These are phyloP conservation scores for Vidua macroura DNA, from an alignment of 2,113 vertebrate genomes.

Conservation along the genomic window DNA sequence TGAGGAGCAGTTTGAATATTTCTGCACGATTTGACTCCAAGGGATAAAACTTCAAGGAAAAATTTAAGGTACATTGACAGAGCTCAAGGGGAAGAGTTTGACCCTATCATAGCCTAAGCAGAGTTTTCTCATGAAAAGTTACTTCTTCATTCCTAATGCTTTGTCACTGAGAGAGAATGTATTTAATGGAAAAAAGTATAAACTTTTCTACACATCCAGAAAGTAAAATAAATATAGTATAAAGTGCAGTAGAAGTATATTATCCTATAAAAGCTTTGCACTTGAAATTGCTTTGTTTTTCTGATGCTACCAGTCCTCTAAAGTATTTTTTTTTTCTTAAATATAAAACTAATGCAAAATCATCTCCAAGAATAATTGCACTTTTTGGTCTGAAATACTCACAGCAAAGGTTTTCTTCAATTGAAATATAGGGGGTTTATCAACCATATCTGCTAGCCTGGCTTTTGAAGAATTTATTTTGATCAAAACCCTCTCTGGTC, in stretches of 20 bases:
- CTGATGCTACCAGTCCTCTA: neutral
- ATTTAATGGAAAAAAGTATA: neutral
- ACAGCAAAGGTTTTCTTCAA: neutral
- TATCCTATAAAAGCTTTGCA: neutral
- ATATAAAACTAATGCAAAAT: neutral
- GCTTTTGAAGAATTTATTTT: neutral
- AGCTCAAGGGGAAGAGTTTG: neutral
- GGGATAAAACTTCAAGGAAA: neutral
- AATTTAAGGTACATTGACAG: neutral
- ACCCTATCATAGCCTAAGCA: neutral
- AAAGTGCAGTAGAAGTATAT: neutral
- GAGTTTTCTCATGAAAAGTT: neutral
- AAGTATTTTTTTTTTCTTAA: neutral
- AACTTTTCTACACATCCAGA: neutral
- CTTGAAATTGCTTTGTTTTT: neutral
- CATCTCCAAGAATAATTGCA: neutral
- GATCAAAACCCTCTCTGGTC: neutral
- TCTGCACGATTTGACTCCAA: neutral
- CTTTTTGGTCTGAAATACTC: neutral
- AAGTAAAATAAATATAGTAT: neutral
- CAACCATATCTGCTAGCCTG: neutral
- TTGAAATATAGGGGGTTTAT: fast-evolving
- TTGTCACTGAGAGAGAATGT: neutral
- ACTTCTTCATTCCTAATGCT: neutral
- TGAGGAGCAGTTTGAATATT: neutral